Conservation (phyloP, 2,797 vertebrate genomes). For the Tragopan temminckii region DNA sequence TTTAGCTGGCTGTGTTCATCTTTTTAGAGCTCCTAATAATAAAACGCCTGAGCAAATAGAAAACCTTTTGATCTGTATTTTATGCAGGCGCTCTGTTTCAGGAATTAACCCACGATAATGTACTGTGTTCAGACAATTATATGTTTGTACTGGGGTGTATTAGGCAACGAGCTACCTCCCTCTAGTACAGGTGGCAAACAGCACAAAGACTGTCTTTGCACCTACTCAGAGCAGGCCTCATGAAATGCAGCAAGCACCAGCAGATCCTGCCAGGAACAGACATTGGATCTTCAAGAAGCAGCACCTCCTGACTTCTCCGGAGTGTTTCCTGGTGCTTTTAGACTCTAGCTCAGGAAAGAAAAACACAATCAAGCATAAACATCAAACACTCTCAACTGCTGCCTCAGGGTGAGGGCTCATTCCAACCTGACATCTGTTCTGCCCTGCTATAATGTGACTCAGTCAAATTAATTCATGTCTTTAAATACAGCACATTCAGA, state of each 20-base stretch:
- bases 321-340: neutral
- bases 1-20: slow-evolving; percentile 30
- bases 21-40: slow-evolving; percentile 27
- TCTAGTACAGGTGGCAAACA: neutral
- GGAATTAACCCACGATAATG: neutral
- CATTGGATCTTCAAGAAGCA: neutral
- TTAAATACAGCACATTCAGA: neutral
- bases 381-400: neutral
- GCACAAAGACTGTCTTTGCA: neutral
- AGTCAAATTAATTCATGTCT: slow-evolving; percentile 14
- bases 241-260: neutral
- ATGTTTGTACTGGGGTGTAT: neutral
- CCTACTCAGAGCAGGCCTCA: neutral
- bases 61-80: neutral
- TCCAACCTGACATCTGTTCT: slow-evolving; percentile 32
- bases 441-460: neutral
- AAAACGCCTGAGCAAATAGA: neutral
- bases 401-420: neutral
- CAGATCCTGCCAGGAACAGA: neutral
- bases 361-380: neutral
- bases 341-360: neutral
- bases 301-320: neutral
- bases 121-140: neutral
- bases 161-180: neutral
- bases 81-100: neutral